phyloP scores from a whole-genome alignment of 2,113 vertebrate genomes.

The Micronisus gabar region DNA sequence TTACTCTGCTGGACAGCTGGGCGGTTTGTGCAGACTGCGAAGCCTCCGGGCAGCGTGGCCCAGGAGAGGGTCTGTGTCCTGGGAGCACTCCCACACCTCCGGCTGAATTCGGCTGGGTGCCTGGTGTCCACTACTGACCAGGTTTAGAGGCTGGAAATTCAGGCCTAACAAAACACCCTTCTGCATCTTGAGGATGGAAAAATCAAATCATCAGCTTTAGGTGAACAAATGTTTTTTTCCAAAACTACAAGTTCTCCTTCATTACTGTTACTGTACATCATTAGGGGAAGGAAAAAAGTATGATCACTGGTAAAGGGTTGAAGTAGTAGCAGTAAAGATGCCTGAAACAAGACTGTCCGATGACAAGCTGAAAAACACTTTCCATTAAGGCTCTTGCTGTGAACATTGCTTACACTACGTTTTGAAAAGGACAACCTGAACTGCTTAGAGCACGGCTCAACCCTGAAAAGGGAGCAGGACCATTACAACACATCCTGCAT shows the following conservation, averaged over 20 bases:
- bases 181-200: background rate
- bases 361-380: background rate
- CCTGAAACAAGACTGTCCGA: background rate
- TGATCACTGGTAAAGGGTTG: background rate
- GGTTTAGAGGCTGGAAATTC: background rate
- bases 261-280: background rate
- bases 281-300: background rate
- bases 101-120: background rate
- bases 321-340: background rate
- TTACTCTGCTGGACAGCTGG: background rate
- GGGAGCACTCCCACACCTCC: background rate
- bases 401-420: background rate
- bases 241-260: background rate
- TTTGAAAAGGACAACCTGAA: constrained; percentile 32
- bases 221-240: background rate
- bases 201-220: background rate
- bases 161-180: background rate
- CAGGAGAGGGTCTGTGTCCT: background rate
- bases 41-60: fast-evolving
- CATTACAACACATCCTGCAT: background rate
- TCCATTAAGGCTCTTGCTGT: background rate
- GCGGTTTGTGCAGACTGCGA: background rate
- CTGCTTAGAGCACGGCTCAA: background rate
- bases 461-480: background rate
- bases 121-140: background rate